Conservation (phyloP, 2,113 vertebrate genomes). For the Craseonycteris thonglongyai region DNA sequence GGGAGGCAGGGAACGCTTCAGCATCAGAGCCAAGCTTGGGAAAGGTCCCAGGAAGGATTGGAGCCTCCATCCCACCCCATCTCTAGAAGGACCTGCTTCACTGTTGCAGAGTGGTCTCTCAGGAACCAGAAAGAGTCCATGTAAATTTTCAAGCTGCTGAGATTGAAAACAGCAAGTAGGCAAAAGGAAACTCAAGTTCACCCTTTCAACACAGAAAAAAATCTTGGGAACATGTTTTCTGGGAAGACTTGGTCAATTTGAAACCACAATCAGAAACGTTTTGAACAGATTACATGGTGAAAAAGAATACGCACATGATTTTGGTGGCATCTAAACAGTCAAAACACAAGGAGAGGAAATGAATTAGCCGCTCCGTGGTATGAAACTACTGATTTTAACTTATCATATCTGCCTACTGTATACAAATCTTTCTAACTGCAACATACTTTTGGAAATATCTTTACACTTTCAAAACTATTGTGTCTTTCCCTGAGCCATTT, state of each 20-base stretch:
- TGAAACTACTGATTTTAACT: not conserved
- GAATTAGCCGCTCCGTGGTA: not conserved
- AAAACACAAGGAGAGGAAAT: not conserved
- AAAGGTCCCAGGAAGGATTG: not conserved
- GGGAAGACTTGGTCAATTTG: not conserved
- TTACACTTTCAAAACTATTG: not conserved
- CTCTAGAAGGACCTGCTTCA: not conserved
- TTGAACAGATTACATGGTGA: not conserved
- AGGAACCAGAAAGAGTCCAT: not conserved
- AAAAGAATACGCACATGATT: not conserved
- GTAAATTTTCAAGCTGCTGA: not conserved
- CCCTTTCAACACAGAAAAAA: not conserved
- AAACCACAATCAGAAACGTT: not conserved
- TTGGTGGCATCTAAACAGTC: not conserved
- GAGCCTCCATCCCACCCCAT: not conserved
- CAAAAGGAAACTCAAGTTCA: not conserved
- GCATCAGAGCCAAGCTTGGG: not conserved
- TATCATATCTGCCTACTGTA: not conserved
- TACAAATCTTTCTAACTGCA: not conserved
- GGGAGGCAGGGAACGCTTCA: accelerated
- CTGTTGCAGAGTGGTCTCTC: not conserved
- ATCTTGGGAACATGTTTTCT: not conserved
- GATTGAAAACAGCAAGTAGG: not conserved
- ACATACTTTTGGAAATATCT: not conserved
- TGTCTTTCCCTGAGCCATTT: not conserved